Percentiles rank a stretch among this genome's conserved stretches.
Evolutionary conservation across 2,888 invertebrate species (phyloP).

Genomic region (Imbricaverruca yamaguchii): DNA sequence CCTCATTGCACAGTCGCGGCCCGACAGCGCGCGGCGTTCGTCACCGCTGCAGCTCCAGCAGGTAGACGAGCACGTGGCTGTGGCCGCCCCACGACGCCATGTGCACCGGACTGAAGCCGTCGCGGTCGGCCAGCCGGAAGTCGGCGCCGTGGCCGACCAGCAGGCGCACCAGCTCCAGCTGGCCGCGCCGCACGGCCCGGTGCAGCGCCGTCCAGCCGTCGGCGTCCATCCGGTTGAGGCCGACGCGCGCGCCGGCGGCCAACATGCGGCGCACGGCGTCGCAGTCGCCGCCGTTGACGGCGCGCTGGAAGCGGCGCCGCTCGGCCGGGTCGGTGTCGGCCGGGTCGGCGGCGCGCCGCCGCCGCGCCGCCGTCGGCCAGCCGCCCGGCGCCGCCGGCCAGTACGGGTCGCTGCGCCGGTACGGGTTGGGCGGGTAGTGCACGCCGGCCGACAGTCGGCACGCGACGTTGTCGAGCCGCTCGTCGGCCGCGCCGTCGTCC

Average conservation of each 20-base stretch:
- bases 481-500: background rate
- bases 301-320: background rate
- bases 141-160: slow-evolving; percentile 19
- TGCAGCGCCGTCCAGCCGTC: slow-evolving; percentile 18
- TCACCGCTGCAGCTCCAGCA: slow-evolving; percentile 10
- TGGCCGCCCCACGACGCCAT: slow-evolving; percentile 13
- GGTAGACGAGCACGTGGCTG: background rate
- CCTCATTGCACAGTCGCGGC: no score
- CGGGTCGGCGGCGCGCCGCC: slow-evolving; percentile 37
- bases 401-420: slow-evolving; percentile 6
- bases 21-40: background rate
- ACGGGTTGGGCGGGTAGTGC: slow-evolving; percentile 14
- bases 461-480: background rate
- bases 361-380: slow-evolving; percentile 41
- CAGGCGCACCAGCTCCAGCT: slow-evolving; percentile 8
- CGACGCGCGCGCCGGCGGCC: background rate
- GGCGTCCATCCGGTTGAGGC: slow-evolving; percentile 1
- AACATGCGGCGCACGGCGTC: background rate
- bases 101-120: slow-evolving; percentile 17
- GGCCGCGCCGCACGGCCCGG: background rate
- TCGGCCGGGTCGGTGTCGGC: slow-evolving; percentile 32
- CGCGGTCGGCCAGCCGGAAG: slow-evolving; percentile 20
- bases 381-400: slow-evolving; percentile 35
- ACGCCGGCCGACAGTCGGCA: background rate
- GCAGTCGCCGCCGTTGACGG: slow-evolving; percentile 8